These are phyloP conservation scores for Mesoligia furuncula DNA, from an alignment of 2,888 invertebrate genomes.

Conservation along the genomic window DNA sequence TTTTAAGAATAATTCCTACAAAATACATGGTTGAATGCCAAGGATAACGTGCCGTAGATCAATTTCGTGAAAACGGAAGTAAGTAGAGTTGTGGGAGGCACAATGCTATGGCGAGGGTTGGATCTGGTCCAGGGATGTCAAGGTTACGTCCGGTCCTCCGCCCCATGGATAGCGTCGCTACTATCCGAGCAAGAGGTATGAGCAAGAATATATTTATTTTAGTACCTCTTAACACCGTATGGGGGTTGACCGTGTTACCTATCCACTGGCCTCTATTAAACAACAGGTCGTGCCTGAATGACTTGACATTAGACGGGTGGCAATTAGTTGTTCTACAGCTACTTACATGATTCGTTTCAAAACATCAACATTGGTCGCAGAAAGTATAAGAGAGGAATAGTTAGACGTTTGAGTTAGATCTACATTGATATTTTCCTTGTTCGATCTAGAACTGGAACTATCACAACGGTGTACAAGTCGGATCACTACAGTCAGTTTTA, in stretches of 20 bases:
- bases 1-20: slow-evolving; percentile 5
- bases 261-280: neutral
- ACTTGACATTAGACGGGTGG: neutral
- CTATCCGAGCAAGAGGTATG: too few relatives aligned
- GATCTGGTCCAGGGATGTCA: slow-evolving; percentile 39
- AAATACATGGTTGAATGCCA: slow-evolving; percentile 9
- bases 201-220: neutral
- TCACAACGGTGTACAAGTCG: neutral
- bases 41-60: slow-evolving; percentile 2
- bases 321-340: neutral
- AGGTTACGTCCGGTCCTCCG: slow-evolving; percentile 18
- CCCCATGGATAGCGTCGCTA: neutral
- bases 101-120: slow-evolving; percentile 27
- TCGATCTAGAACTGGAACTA: neutral
- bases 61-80: neutral
- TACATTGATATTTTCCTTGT: neutral
- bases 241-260: too few relatives aligned
- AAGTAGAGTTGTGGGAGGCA: slow-evolving; percentile 5
- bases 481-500: neutral
- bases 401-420: neutral
- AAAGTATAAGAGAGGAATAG: neutral
- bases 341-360: neutral
- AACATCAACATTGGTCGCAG: neutral
- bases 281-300: neutral
- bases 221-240: neutral